Percentiles rank a stretch among this genome's conserved stretches.
These are phyloP conservation scores for Rousettus leschenaultii DNA, from an alignment of 2,113 vertebrate species.

Conservation along the genomic window DNA sequence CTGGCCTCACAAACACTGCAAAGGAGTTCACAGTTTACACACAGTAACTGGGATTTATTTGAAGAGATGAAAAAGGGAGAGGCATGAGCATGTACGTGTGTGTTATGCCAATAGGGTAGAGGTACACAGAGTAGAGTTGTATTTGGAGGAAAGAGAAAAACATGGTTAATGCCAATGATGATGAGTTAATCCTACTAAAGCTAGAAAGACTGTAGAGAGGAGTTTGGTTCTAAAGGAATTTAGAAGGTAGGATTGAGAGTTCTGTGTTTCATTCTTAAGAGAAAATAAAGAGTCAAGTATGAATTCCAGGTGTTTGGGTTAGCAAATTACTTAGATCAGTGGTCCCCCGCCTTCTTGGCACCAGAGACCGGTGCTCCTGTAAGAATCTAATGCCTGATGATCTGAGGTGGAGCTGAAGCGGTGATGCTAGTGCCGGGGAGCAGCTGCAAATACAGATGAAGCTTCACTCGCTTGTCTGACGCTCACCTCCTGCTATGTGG, in stretches of 20 bases:
- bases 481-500: no score
- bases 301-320: neutral
- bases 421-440: no score
- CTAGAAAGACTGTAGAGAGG: neutral
- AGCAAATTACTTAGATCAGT: neutral
- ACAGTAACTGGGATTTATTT: neutral
- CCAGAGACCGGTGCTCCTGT: no score
- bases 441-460: no score
- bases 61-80: neutral
- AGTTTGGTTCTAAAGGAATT: neutral
- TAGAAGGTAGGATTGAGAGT: neutral
- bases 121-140: accelerated
- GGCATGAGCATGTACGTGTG: no score
- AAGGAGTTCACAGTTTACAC: neutral
- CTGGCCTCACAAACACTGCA: neutral
- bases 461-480: no score
- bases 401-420: no score
- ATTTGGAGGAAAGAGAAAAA: neutral
- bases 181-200: neutral
- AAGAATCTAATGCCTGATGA: no score
- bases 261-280: neutral
- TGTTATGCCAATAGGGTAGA: accelerated
- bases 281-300: neutral
- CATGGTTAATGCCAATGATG: neutral
- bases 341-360: no score